Conservation (phyloP, 2,797 vertebrate species). For the Acropternis orthonyx region DNA sequence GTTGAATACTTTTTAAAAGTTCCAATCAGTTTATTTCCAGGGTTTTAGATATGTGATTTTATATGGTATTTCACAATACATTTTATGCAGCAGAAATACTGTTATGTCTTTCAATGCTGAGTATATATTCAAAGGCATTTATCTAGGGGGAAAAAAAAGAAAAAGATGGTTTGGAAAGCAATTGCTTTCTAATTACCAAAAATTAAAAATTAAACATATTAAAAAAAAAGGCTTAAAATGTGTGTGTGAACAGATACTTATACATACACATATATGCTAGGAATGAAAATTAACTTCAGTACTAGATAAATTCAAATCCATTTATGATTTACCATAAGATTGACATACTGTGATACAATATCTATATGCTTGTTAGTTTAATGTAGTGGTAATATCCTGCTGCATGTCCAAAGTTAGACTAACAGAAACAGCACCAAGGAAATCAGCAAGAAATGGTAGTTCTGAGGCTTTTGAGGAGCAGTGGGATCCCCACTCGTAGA, state of each 20-base stretch:
- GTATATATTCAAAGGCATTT: neutral
- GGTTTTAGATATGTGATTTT: neutral
- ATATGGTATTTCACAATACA: neutral
- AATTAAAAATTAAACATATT: neutral
- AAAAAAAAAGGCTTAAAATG: neutral
- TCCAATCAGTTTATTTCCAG: neutral
- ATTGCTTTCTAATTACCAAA: neutral
- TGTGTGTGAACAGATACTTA: neutral
- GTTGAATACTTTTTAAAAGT: neutral
- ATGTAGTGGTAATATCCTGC: neutral
- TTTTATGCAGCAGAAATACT: neutral
- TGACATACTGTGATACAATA: neutral
- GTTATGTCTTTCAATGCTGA: neutral
- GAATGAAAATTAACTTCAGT: neutral
- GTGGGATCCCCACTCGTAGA: neutral
- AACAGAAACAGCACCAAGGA: neutral
- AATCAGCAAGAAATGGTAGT: neutral
- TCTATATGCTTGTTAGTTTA: neutral
- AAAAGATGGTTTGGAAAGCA: neutral
- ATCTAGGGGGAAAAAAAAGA: neutral
- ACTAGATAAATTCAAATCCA: neutral
- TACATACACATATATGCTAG: no score
- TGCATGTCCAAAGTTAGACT: neutral
- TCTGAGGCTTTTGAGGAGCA: neutral
- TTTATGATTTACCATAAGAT: accelerated